Conservation (phyloP, 2,797 vertebrate genomes). For the Hydrophis major region DNA sequence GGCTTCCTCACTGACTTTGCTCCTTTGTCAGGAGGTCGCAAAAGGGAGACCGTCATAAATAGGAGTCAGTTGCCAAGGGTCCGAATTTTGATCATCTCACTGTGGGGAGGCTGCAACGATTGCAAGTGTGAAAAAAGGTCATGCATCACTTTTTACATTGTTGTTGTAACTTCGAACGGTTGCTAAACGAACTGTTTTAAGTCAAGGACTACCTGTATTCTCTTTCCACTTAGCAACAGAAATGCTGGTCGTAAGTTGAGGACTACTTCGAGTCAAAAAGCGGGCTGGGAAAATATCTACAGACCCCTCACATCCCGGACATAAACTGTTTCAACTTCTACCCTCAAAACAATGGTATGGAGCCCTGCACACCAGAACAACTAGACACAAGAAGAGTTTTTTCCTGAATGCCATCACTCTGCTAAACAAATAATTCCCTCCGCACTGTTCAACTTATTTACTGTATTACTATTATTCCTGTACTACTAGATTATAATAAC, state of each 20-base stretch:
- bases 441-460: too few relatives aligned
- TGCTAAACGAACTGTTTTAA: not conserved
- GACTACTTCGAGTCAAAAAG: not conserved
- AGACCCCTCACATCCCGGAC: too few relatives aligned
- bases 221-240: not conserved
- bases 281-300: too few relatives aligned
- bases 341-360: too few relatives aligned
- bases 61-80: not conserved
- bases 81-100: not conserved
- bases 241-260: not conserved
- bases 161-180: not conserved
- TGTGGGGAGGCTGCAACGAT: not conserved
- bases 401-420: too few relatives aligned
- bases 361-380: too few relatives aligned
- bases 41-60: not conserved
- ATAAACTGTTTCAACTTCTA: too few relatives aligned
- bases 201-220: not conserved
- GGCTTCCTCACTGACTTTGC: not conserved
- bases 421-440: too few relatives aligned
- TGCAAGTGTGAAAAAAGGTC: not conserved
- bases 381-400: too few relatives aligned
- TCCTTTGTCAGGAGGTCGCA: not conserved
- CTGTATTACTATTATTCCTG: too few relatives aligned
- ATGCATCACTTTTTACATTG: not conserved
- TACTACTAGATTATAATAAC: too few relatives aligned